Conservation (phyloP, 2,113 vertebrate species). For the Neopipo cinnamomea region DNA sequence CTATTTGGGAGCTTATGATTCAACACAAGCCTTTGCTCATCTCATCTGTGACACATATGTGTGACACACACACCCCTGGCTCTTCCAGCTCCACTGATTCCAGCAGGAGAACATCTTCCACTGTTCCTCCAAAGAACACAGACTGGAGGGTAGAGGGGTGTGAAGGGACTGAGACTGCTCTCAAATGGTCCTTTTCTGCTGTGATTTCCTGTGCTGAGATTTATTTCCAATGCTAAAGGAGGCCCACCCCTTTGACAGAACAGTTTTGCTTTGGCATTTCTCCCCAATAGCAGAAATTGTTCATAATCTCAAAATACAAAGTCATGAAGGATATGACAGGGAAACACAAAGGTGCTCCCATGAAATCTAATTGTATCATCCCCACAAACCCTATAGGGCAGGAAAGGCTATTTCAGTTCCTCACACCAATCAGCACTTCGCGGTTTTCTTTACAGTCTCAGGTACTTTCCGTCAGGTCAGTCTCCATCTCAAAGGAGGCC, state of each 20-base stretch:
- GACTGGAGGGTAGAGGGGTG: background rate
- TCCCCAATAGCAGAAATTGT: background rate
- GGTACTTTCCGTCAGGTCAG: no score
- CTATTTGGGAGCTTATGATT: background rate
- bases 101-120: background rate
- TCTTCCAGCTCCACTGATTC: background rate
- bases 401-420: background rate
- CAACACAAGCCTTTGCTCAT: background rate
- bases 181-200: background rate
- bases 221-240: background rate
- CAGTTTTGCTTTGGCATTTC: background rate
- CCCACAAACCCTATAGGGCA: background rate
- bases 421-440: background rate
- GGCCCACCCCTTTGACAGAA: background rate
- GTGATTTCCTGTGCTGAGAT: background rate
- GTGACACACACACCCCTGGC: background rate
- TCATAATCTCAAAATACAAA: conserved; percentile 28
- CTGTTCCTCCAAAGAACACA: background rate
- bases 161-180: background rate
- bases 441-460: no score
- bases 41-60: background rate
- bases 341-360: background rate
- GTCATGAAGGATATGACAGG: background rate
- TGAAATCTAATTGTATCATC: background rate
- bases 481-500: no score